Evolutionary conservation across 2,888 invertebrate species (phyloP), one percentile per base, ranked within the genome.

Genomic region (Timema podura): DNA sequence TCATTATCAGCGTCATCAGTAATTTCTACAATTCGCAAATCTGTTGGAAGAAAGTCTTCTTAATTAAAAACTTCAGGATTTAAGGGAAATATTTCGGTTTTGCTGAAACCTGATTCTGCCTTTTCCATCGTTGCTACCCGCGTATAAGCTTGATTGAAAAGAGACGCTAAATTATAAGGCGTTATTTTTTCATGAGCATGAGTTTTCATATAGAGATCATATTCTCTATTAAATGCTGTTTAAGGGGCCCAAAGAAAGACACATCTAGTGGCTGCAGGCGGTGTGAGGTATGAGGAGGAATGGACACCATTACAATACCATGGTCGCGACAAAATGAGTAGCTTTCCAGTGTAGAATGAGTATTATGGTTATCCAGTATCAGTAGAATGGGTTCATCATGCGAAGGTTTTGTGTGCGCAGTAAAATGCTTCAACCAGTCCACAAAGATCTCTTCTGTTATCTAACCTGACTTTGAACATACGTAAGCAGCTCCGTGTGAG

Each of bases 401-500:
- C 10, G 68, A 67, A 11, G 68, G 64, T 15, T 65, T 44, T 7
- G 57, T 16, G 11, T 51, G 11, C 11, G 11, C 7, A 48, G 48
- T 46, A 68, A 74, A 73, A 68, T 71, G 68, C 8, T 51, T 13
- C 3, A 73, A 30, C 72, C 71, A 73, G n/a, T 13, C 45, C 16
- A 13, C n/a, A 48, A 64, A 65, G n/a, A 65, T n/a, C 49, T 68
- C 68, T 30, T 72, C 65, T 7, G 16, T 72, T 45, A 68, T 67
- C 65, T 64, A 69, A n/a, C 65, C 72, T 16, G 77, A 78, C 65
- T 77, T 74, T 13, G 78, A 77, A 71, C 75, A 76, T 44, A 70
- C 73, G 73, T 78, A 77, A 59, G 82, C 72, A 6, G 81, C 77
- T 49, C 79, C 78, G 71, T 77, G 70, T 73, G 80, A 81, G 15